Base-by-base conservation (phyloP, 2,888 invertebrate genomes). In the Disparrhopalites patrizii region DNA sequence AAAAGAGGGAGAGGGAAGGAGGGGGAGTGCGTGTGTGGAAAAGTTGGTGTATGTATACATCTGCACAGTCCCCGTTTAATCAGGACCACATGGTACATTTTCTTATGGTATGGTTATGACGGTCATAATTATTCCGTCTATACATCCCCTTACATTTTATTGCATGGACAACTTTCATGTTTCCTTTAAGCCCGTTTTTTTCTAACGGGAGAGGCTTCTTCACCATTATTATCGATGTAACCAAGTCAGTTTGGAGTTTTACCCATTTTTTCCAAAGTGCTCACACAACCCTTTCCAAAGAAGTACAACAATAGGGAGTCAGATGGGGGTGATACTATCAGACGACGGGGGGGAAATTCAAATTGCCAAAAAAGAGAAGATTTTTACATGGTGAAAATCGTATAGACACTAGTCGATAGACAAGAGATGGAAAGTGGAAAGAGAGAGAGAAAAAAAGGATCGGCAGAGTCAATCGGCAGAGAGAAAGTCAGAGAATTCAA, bases 131-230 rank as follows among this genome's bases (percentile, higher is more conserved):
- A 54, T 54, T 54, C 31, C 31, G 15, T 54, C 54, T 54, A 31
- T 54, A 31, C 54, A 54, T 54, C 23, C 54, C 30, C 8, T 54
- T 31, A 54, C 54, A 54, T 54, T 54, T 54, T 54, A 54, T 54
- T 28, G 31, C 30, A 54, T 54, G 54, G 54, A 54, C 54, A 54
- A 54, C 54, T 54, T 54, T 30, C 54, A 54, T 54, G 54, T 54
- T 54, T 31, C 33, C 31, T 20, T n/a, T 18, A 54, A 20, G n/a
- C 20, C 40, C 3, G n/a, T 3, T 4, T 36, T 36, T 36, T 8
- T 36, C 20, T 20, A 20, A 10, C 3, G 10, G 40, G 40, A 40
- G 20, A 40, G 36, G 36, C 36, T 30, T 4, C 52, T 27, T 28
- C 52, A 30, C 52, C 28, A 52, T 30, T 54, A 54, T 31, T 31